Evolutionary conservation across 2,113 vertebrate genomes (phyloP).

Genomic region (Haplotaxodon microlepis): DNA sequence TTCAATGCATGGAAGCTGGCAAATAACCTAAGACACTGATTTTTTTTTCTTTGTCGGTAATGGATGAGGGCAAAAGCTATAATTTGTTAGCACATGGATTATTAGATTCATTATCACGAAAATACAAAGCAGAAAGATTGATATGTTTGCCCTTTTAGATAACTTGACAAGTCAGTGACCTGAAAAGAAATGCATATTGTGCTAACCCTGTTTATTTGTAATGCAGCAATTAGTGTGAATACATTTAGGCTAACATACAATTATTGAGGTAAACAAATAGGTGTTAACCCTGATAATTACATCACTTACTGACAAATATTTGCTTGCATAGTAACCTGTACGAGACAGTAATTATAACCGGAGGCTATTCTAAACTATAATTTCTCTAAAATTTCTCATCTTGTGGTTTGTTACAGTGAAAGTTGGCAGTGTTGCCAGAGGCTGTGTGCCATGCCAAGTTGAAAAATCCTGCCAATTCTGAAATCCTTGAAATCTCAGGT

Average conservation of each 20-base stretch:
- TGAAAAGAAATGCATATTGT: background rate
- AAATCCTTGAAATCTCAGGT: slow-evolving; percentile 30
- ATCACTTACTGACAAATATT: background rate
- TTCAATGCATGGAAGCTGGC: background rate
- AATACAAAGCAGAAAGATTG: background rate
- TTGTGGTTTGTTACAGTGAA: slow-evolving; percentile 10
- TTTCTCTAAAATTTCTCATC: background rate
- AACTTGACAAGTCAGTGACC: background rate
- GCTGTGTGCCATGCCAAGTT: slow-evolving; percentile 6
- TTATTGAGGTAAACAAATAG: background rate
- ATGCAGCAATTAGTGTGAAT: background rate
- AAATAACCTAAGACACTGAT: background rate
- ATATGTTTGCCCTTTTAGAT: background rate
- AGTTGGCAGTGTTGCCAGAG: background rate
- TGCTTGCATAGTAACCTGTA: background rate
- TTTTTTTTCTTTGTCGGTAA: background rate
- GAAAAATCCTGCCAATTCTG: slow-evolving; percentile 1
- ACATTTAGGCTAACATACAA: background rate
- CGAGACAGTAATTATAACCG: background rate
- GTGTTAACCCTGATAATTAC: background rate
- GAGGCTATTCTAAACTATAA: background rate
- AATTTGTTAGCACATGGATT: background rate
- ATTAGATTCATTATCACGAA: background rate
- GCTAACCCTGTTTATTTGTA: background rate
- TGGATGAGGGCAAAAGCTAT: background rate